phyloP scores from a whole-genome alignment of 1,140 invertebrate genomes.

The Mylabris phalerata region DNA sequence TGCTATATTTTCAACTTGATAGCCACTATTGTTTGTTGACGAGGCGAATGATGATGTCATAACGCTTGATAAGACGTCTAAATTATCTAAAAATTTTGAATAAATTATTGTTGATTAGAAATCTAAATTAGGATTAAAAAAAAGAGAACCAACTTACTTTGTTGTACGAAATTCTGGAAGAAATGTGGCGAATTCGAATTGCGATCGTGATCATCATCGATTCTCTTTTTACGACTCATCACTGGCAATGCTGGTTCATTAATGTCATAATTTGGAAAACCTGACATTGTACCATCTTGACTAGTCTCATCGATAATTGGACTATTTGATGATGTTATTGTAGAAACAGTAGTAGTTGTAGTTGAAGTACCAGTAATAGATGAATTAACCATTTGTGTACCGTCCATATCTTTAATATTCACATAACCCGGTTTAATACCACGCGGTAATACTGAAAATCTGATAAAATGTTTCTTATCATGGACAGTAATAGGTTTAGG shows the following conservation, averaged over 20 bases:
- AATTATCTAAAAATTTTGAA: slow-evolving; percentile 33
- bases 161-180: slow-evolving; percentile 30
- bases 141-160: slow-evolving; percentile 25
- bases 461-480: slow-evolving; percentile 74
- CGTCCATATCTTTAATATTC: slow-evolving; percentile 62
- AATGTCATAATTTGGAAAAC: background rate
- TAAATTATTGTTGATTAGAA: background rate
- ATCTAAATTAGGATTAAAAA: background rate
- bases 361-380: too few species aligned
- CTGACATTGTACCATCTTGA: slow-evolving; percentile 14
- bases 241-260: slow-evolving; percentile 16
- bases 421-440: slow-evolving; percentile 63
- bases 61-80: slow-evolving; percentile 58
- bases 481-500: slow-evolving; percentile 80
- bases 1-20: slow-evolving; percentile 45
- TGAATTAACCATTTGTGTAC: slow-evolving; percentile 15
- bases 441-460: slow-evolving; percentile 72
- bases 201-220: slow-evolving; percentile 29
- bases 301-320: background rate
- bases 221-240: slow-evolving; percentile 11
- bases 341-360: background rate
- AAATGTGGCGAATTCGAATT: slow-evolving; percentile 34
- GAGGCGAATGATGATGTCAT: slow-evolving; percentile 55
- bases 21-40: slow-evolving; percentile 47
- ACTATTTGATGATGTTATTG: background rate